Evolutionary conservation across 2,888 invertebrate species (phyloP).

Genomic region (Lithophane semibrunnea): DNA sequence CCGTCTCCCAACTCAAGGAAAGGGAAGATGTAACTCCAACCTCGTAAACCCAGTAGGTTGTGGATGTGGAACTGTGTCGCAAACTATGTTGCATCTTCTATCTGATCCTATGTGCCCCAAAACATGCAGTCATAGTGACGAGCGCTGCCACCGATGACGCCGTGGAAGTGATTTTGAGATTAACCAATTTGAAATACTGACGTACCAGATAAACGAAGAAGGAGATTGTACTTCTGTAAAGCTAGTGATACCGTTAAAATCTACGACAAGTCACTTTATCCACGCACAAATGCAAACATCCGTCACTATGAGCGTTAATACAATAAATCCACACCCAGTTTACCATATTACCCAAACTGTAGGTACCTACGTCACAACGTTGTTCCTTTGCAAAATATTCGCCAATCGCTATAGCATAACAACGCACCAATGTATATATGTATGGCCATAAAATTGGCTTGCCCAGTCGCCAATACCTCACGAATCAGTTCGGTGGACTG

Average conservation of each 20-base stretch:
- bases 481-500: constrained; percentile 44
- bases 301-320: constrained; percentile 7
- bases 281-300: constrained; percentile 6
- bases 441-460: constrained; percentile 46
- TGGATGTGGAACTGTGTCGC: no score
- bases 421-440: constrained; percentile 24
- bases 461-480: constrained; percentile 36
- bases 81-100: no score
- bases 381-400: constrained; percentile 41
- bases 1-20: no score
- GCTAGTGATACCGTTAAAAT: not conserved
- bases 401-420: constrained; percentile 44
- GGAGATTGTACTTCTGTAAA: not conserved
- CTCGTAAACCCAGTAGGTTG: no score
- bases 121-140: not conserved
- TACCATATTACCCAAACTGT: not conserved
- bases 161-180: not conserved
- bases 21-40: no score
- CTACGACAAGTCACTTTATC: not conserved
- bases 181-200: not conserved
- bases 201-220: not conserved
- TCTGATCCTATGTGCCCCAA: no score
- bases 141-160: not conserved
- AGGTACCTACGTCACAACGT: constrained; percentile 14
- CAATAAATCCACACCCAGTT: constrained; percentile 31